Evolutionary conservation across 2,888 invertebrate genomes (phyloP), one percentile per base, ranked within the genome.

Genomic region (Agrilus mali): DNA sequence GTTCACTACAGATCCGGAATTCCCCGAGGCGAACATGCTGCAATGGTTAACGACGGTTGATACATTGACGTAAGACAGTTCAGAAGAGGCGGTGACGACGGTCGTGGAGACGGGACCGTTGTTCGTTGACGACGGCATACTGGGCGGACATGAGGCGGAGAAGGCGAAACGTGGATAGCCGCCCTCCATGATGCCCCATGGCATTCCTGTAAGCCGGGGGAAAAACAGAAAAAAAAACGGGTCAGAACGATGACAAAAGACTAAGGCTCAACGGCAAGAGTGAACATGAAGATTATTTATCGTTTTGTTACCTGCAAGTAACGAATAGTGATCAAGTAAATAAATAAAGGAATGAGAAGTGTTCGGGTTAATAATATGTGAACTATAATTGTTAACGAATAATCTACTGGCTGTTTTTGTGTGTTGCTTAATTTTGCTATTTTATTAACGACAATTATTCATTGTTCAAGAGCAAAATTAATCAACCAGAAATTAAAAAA

Each of bases 181-280:
- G 69, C 83, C 80, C 74, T 86, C 85, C 78, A 85, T 77, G 74
- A 85, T 80, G 69, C 81, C 81, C 86, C 86, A 86, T 72, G 84
- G 85, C 71, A 82, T 79, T 75, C 83, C 85, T 85, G 64, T 50
- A 65, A 65, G 58, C 62, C 50, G 49, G 48, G 46, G 27, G 27
- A 27, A 10, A 27, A 27, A 27, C 27, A 27, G 27, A 27, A 27
- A 27, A 27, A 22, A 27, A 27, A 27, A 53, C 47, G 48, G 54
- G 51, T 55, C 50, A 55, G 47, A 50, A 47, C 41, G 44, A 50
- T 51, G 43, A 47, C 49, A 53, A 53, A 56, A 60, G 63, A 62
- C 63, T 59, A 62, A 27, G 58, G 63, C 64, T 64, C 64, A 64
- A 64, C 63, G 59, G 61, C 63, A 61, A 60, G 51, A 50, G 60